These are phyloP conservation scores for Prunella strophiata DNA, from an alignment of 2,797 vertebrate species.

Conservation along the genomic window DNA sequence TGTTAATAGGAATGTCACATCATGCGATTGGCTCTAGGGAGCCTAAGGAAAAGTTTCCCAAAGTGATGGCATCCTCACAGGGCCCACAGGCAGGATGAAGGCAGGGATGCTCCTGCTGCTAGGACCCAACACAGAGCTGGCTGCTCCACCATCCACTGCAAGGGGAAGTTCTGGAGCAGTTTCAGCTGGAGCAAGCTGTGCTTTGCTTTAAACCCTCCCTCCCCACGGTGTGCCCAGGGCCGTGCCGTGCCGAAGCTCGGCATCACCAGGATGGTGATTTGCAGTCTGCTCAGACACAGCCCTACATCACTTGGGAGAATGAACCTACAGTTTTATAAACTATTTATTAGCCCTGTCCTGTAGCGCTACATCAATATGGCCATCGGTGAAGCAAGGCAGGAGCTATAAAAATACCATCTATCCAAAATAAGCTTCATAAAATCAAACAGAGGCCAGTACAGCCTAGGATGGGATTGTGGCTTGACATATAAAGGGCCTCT, in stretches of 20 bases:
- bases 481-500: conserved; percentile 76
- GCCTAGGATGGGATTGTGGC: conserved; percentile 69
- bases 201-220: background rate
- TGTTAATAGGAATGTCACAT: background rate
- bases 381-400: conserved; percentile 76
- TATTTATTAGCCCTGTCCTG: conserved; percentile 80
- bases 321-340: conserved; percentile 78
- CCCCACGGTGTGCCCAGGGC: background rate
- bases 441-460: conserved; percentile 71
- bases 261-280: background rate
- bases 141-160: background rate
- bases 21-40: fast-evolving
- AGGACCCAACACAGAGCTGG: background rate
- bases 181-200: background rate
- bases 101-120: background rate
- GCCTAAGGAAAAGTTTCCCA: background rate
- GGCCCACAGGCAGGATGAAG: fast-evolving
- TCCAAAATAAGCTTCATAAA: conserved; percentile 78
- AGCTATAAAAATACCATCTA: conserved; percentile 80
- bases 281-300: conserved; percentile 56
- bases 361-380: conserved; percentile 75
- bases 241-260: fast-evolving
- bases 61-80: fast-evolving
- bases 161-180: background rate
- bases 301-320: conserved; percentile 71